phyloP scores from a whole-genome alignment of 2,797 vertebrate genomes.

The Chromis chromis region DNA sequence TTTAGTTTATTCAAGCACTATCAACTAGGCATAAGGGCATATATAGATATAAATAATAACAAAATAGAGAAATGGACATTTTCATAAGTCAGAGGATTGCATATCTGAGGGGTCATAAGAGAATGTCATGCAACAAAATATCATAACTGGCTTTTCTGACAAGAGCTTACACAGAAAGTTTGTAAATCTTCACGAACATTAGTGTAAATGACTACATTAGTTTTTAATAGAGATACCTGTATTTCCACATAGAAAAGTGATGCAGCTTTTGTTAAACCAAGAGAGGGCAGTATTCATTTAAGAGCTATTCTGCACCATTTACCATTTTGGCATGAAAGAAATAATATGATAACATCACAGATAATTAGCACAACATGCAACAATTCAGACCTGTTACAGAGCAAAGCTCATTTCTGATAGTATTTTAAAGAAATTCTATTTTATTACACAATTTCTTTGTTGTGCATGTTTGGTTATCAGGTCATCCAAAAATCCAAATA shows the following conservation, averaged over 20 bases:
- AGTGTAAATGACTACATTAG: background rate
- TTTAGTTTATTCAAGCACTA: slow-evolving; percentile 15
- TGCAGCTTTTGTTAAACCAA: slow-evolving; percentile 10
- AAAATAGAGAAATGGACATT: background rate
- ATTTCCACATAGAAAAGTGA: background rate
- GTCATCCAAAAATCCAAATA: background rate
- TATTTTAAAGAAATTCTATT: background rate
- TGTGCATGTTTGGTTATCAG: background rate
- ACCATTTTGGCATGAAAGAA: background rate
- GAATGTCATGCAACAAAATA: slow-evolving; percentile 3
- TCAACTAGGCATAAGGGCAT: slow-evolving; percentile 8
- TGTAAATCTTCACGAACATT: slow-evolving; percentile 1
- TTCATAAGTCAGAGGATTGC: background rate
- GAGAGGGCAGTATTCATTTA: slow-evolving; percentile 3
- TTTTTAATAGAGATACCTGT: slow-evolving; percentile 1
- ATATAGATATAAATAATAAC: slow-evolving; percentile 5
- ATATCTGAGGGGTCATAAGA: slow-evolving; percentile 1
- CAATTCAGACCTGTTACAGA: slow-evolving; percentile 5
- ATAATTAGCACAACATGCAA: slow-evolving; percentile 17
- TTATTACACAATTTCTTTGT: background rate
- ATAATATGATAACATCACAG: background rate
- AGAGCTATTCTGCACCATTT: background rate
- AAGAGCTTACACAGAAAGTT: background rate
- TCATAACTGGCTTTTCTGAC: background rate
- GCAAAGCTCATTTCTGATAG: background rate